Conservation (phyloP, 2,113 vertebrate genomes). For the Leucoraja erinaceus region DNA sequence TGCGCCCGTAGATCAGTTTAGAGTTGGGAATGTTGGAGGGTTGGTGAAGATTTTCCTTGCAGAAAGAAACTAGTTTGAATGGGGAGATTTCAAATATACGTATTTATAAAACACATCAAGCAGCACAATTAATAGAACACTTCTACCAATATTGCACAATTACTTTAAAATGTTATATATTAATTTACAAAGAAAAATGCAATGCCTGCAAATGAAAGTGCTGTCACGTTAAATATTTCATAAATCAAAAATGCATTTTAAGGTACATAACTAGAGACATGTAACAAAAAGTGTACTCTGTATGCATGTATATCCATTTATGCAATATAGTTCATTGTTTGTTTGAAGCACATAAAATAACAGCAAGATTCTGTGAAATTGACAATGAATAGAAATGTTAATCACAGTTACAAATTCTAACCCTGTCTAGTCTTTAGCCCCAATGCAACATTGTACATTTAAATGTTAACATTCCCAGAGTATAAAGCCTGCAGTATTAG, state of each 20-base stretch:
- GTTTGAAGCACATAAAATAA: neutral
- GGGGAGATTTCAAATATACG: neutral
- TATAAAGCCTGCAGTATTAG: constrained; percentile 10
- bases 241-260: neutral
- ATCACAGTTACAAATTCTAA: neutral
- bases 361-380: neutral
- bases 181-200: neutral
- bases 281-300: neutral
- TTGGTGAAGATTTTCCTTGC: too few relatives aligned
- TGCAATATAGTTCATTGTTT: neutral
- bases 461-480: neutral
- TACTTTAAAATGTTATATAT: neutral
- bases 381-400: neutral
- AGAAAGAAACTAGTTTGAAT: neutral
- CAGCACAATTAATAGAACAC: neutral
- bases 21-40: too few relatives aligned
- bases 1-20: too few relatives aligned
- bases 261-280: neutral
- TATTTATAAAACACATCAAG: neutral
- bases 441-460: neutral
- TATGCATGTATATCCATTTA: too few relatives aligned
- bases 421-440: neutral
- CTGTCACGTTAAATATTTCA: neutral
- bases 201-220: neutral
- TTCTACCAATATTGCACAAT: neutral